Percentiles rank a stretch among this genome's conserved stretches.
phyloP scores from a whole-genome alignment of 2,797 vertebrate species.

The Pipistrellus kuhlii region DNA sequence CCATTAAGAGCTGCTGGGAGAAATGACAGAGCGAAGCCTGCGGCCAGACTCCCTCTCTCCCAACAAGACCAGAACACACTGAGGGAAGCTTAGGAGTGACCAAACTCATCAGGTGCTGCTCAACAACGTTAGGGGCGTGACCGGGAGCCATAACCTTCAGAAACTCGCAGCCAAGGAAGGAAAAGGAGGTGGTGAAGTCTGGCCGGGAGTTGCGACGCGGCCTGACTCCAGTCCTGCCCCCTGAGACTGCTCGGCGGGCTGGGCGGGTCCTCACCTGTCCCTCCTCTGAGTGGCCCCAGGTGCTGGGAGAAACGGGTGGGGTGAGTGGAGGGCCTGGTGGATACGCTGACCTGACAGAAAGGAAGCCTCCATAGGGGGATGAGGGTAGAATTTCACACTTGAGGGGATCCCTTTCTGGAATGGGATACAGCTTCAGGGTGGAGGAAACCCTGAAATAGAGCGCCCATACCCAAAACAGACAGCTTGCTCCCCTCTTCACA shows the following conservation, averaged over 20 bases:
- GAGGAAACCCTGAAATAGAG: not conserved
- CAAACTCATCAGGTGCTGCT: not conserved
- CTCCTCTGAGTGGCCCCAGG: not conserved
- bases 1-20: not conserved
- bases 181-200: not conserved
- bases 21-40: not conserved
- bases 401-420: not conserved
- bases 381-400: not conserved
- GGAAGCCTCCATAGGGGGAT: not conserved
- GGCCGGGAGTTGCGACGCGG: accelerated
- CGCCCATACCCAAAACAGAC: not conserved
- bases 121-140: not conserved
- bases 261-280: not conserved
- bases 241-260: not conserved
- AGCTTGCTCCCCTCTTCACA: not conserved
- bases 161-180: not conserved
- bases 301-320: not conserved
- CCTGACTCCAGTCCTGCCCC: not conserved
- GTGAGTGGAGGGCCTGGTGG: not conserved
- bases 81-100: not conserved
- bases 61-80: not conserved
- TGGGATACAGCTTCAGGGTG: not conserved
- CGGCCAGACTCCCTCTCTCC: not conserved
- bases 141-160: not conserved
- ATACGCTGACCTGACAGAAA: not conserved